Percentiles rank a stretch among this genome's conserved stretches.
These are phyloP conservation scores for Aspidiotus destructor DNA, from an alignment of 2,888 invertebrate genomes.

Conservation along the genomic window DNA sequence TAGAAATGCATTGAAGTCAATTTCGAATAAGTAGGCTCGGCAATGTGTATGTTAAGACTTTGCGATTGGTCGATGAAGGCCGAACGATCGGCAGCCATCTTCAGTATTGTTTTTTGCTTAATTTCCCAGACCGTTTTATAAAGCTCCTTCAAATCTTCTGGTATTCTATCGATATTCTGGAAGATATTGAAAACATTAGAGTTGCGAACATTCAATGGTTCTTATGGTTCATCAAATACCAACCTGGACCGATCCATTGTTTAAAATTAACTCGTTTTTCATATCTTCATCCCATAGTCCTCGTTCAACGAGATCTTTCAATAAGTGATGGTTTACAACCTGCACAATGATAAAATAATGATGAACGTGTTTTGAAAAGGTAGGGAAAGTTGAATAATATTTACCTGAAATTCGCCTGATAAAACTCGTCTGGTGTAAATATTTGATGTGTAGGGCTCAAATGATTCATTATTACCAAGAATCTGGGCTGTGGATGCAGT, in stretches of 20 bases:
- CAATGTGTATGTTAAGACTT: constrained; percentile 94
- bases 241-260: constrained; percentile 79
- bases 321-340: constrained; percentile 90
- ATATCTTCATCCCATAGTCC: constrained; percentile 90
- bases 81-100: constrained; percentile 96
- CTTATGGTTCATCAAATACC: neutral
- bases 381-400: neutral
- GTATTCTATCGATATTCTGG: constrained; percentile 70
- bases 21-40: constrained; percentile 84
- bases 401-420: constrained; percentile 77
- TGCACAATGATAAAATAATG: constrained; percentile 42
- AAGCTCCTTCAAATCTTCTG: constrained; percentile 69
- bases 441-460: constrained; percentile 96
- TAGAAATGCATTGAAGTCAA: constrained; percentile 97
- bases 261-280: constrained; percentile 86
- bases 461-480: constrained; percentile 95
- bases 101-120: constrained; percentile 78
- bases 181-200: constrained; percentile 9
- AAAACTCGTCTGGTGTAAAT: constrained; percentile 82
- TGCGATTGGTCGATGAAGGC: constrained; percentile 99
- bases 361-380: neutral
- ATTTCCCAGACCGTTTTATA: constrained; percentile 99
- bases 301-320: constrained; percentile 82
- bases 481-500: constrained; percentile 99
- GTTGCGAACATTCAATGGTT: no score